A percentile compares a stretch with the other conserved stretches of the same genome.
These are phyloP conservation scores for Serranus cabrilla DNA, from an alignment of 2,797 vertebrate genomes.

Conservation along the genomic window DNA sequence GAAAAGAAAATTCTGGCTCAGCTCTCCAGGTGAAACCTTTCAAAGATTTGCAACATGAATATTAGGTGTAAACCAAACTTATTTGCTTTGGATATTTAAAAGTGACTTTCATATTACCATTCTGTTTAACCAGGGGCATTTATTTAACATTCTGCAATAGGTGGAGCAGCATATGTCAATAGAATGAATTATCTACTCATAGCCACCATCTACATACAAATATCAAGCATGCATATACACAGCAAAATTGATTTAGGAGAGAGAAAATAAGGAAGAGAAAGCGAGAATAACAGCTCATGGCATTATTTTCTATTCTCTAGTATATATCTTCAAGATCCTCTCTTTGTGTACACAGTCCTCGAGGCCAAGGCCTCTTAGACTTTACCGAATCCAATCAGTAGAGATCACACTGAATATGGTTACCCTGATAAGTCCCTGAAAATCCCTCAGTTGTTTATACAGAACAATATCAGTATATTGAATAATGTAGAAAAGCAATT, in stretches of 20 bases:
- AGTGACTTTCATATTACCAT: not conserved
- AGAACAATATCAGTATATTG: slow-evolving; percentile 20
- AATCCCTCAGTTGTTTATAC: slow-evolving; percentile 48
- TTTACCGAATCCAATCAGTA: slow-evolving; percentile 51
- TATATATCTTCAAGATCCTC: slow-evolving; percentile 40
- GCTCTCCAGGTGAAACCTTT: not conserved
- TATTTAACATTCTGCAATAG: slow-evolving; percentile 18
- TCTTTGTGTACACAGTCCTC: slow-evolving; percentile 46
- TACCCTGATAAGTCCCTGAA: slow-evolving; percentile 44
- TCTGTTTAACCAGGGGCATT: slow-evolving; percentile 8
- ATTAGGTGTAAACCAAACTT: not conserved
- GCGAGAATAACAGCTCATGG: slow-evolving; percentile 23
- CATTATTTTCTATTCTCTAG: slow-evolving; percentile 22
- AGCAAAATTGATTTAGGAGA: slow-evolving; percentile 20
- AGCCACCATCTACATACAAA: slow-evolving; percentile 9
- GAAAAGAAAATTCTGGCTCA: not conserved
- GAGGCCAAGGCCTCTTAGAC: slow-evolving; percentile 39
- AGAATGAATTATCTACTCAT: slow-evolving; percentile 4
- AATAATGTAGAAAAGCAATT: slow-evolving; percentile 51
- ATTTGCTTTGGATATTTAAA: not conserved
- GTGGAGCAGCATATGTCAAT: slow-evolving; percentile 18
- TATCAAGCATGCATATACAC: slow-evolving; percentile 13
- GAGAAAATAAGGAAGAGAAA: not conserved
- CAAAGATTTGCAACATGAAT: not conserved
- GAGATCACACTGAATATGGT: slow-evolving; percentile 39